Evolutionary conservation across 2,113 vertebrate genomes (phyloP), one percentile per base, ranked within the genome.

Genomic region (Elephas maximus): DNA sequence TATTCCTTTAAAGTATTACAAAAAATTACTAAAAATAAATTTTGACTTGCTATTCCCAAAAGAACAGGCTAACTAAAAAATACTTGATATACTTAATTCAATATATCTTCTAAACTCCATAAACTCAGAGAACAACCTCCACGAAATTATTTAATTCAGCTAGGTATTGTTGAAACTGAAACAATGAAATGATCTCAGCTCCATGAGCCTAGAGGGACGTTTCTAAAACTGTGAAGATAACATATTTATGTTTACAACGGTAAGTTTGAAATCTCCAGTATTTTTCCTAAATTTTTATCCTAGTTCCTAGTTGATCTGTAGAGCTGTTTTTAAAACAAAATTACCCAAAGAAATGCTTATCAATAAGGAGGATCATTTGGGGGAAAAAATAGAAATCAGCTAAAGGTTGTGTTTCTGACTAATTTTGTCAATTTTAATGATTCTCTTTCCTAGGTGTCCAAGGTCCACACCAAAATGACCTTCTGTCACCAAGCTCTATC

Each of bases 1-100:
- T 89, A 90, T 76, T 93, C 91, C 23, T 83, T 65, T 91, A 80
- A 88, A 91, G 69, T 73, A 67, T 44, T 37, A 88, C 30, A 45
- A n/a, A 81, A 67, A 63, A 63, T 8, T 8, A 26, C 21, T 81
- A 15, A 44, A 74, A 73, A 71, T 53, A 73, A 45, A 62, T 45
- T 57, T 78, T 86, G 62, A 69, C n/a, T 88, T 77, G 14, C 18
- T 82, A 53, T 81, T 83, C 37, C n/a, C 45, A n/a, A 92, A 78
- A 85, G 24, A n/a, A 91, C 53, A 83, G 33, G 15, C 18, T 14
- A 63, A 78, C 1, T 88, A 45, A 88, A 87, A 83, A 85, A 6
- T 18, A 30, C 18, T 33, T 77, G 17, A 7, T 28, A 53, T 91
- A 10, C 26, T 91, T 81, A 37, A 28, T 30, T 96, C 24, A 53